phyloP scores from a whole-genome alignment of 2,113 vertebrate genomes.

The Rhabdornis inornatus region DNA sequence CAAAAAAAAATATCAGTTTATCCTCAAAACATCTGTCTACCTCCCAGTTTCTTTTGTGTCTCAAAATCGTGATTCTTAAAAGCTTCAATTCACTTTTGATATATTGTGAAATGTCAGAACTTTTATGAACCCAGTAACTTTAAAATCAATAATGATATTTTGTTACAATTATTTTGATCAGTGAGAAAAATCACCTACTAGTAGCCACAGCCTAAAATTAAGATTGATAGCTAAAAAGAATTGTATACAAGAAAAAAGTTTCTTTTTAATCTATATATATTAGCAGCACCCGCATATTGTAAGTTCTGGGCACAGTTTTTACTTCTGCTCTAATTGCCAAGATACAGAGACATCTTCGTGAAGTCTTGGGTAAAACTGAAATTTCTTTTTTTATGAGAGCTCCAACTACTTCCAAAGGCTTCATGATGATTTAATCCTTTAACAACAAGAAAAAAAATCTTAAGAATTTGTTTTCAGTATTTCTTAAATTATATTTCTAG shows the following conservation, averaged over 20 bases:
- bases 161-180: conserved; percentile 26
- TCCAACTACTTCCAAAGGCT: not conserved
- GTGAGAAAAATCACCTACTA: not conserved
- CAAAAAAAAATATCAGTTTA: conserved; percentile 18
- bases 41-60: conserved; percentile 66
- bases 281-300: not conserved
- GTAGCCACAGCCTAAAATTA: not conserved
- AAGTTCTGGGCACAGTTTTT: not conserved
- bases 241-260: not conserved
- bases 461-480: not conserved
- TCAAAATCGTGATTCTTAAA: conserved; percentile 21
- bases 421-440: not conserved
- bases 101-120: not conserved
- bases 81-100: conserved; percentile 50
- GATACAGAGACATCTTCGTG: not conserved
- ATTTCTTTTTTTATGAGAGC: not conserved
- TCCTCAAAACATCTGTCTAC: conserved; percentile 70
- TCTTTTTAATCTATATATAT: not conserved
- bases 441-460: not conserved
- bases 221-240: not conserved
- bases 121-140: conserved; percentile 39
- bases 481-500: not conserved
- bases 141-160: not conserved
- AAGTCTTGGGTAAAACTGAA: not conserved
- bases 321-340: not conserved